Evolutionary conservation across 2,888 invertebrate genomes (phyloP), one percentile per base, ranked within the genome.

Genomic region (Monochamus alternatus): DNA sequence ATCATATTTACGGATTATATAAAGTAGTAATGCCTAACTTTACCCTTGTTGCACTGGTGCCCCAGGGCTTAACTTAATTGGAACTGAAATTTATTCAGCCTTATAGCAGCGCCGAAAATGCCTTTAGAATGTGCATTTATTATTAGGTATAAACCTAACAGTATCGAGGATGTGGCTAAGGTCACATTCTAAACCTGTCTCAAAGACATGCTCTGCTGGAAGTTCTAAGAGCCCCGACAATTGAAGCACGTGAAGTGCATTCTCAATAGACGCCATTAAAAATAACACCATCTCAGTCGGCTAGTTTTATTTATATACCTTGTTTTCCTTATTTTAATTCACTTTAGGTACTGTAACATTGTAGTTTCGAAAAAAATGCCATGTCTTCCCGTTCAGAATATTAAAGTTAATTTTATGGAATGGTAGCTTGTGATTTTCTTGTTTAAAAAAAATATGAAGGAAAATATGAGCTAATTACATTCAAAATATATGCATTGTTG

Each of bases 1-100:
- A 86, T 87, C 86, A 86, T 87, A 87, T 87, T 87, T 86, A 86
- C 85, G 85, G 87, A 87, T 87, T 87, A 87, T 86, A 85, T 85
- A 85, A 85, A 86, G 86, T 84, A 85, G 86, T 85, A 86, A 85
- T 84, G 84, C 81, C 85, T 81, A 85, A 86, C 83, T 86, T 86
- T 83, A 83, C 85, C 86, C 86, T 84, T 83, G 83, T 74, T 81
- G 86, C 85, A 84, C 78, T 82, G 84, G 84, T 84, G 86, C 84
- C 86, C 83, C 83, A 81, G 84, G 84, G 84, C 84, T 84, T 82
- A 83, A 81, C 84, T 87, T 87, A 87, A 88, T 87, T 87, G 87
- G 83, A 84, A 81, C 79, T 80, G 81, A 82, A 86, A 87, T 87
- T 87, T 87, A 87, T 87, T 86, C 83, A 79, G 83, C 81, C 82